A percentile compares a stretch with the other conserved stretches of the same genome.
phyloP scores from a whole-genome alignment of 2,113 vertebrate genomes.

The Lampris incognitus region DNA sequence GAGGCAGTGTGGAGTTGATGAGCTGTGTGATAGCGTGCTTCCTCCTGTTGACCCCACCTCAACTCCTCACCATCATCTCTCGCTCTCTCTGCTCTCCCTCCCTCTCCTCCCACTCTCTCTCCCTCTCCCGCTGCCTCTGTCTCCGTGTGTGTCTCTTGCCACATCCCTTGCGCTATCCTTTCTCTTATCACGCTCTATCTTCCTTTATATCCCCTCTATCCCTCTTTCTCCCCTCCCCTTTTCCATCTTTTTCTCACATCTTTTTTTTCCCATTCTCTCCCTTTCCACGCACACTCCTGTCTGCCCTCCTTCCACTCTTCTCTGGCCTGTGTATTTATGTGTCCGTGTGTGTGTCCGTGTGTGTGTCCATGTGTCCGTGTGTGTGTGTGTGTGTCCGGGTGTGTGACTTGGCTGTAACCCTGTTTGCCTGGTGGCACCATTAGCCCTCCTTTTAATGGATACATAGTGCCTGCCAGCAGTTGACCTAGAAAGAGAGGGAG shows the following conservation, averaged over 20 bases:
- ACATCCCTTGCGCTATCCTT: no score
- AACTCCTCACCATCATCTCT: not conserved
- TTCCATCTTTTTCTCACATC: not conserved
- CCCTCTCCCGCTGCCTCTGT: not conserved
- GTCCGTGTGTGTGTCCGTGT: not conserved
- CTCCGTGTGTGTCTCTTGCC: no score
- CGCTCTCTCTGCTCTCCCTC: not conserved
- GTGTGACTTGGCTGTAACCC: not conserved
- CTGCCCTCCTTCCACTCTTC: not conserved
- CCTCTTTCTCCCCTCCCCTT: not conserved
- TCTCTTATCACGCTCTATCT: no score
- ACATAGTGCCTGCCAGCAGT: slow-evolving; percentile 18
- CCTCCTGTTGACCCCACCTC: not conserved
- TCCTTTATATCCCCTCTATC: not conserved
- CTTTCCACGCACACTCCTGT: not conserved
- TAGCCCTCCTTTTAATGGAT: slow-evolving; percentile 31
- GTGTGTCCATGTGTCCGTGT: not conserved
- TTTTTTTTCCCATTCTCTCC: not conserved
- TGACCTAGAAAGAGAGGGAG: slow-evolving; percentile 7
- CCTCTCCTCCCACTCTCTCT: not conserved
- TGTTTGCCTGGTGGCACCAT: slow-evolving; percentile 23
- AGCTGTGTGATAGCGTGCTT: not conserved
- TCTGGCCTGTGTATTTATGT: not conserved
- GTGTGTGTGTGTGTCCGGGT: slow-evolving; percentile 2
- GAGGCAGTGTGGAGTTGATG: not conserved